phyloP scores from a whole-genome alignment of 2,888 invertebrate species.

The Agrotis segetum region DNA sequence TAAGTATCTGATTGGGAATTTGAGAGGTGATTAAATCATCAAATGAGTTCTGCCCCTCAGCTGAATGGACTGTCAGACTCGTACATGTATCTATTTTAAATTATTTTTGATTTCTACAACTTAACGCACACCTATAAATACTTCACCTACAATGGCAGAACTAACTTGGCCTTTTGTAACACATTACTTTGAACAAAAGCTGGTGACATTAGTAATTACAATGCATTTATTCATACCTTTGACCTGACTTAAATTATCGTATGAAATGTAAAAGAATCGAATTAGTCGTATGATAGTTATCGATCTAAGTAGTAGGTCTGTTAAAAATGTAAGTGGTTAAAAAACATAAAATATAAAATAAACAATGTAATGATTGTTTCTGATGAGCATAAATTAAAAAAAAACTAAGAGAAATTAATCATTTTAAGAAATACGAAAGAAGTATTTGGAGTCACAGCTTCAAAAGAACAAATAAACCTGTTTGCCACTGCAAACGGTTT shows the following conservation, averaged over 20 bases:
- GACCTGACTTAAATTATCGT: conserved; percentile 37
- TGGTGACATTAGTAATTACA: conserved; percentile 26
- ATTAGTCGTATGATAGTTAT: conserved; percentile 39
- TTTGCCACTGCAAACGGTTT: neutral
- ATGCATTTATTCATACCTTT: conserved; percentile 52
- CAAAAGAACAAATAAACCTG: conserved; percentile 3
- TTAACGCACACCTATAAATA: neutral
- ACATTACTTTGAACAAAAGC: conserved; percentile 24
- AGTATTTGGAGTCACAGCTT: neutral
- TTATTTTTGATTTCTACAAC: no score
- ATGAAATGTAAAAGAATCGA: conserved; percentile 10
- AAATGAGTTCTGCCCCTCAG: no score
- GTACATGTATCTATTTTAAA: no score
- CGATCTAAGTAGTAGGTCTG: conserved; percentile 3
- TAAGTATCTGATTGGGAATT: no score
- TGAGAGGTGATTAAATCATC: no score
- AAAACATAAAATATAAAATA: neutral
- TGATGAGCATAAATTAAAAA: neutral
- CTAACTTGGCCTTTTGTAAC: conserved; percentile 16
- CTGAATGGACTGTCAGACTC: no score
- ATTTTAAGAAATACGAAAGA: neutral
- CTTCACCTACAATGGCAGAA: conserved; percentile 5
- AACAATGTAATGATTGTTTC: conserved; percentile 9
- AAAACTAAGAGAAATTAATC: neutral
- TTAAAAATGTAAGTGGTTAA: conserved; percentile 15